These are phyloP conservation scores for Eucriotettix oculatus DNA, from an alignment of 2,888 invertebrate genomes.

Conservation along the genomic window DNA sequence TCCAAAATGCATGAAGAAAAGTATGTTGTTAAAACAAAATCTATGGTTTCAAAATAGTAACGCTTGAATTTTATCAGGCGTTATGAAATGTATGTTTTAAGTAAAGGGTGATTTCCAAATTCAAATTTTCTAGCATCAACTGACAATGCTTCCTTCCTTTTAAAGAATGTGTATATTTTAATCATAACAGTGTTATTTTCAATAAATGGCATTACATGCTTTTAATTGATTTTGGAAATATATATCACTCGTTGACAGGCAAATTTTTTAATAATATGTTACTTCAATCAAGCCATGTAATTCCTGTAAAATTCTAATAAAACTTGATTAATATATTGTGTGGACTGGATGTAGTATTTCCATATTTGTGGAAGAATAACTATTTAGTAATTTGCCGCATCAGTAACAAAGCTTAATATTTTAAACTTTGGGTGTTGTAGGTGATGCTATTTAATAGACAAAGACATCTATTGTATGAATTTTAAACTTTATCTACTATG, in stretches of 20 bases:
- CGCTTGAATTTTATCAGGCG: not conserved
- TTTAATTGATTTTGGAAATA: slow-evolving; percentile 3
- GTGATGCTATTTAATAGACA: not conserved
- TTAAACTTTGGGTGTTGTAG: not conserved
- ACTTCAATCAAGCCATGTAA: not conserved
- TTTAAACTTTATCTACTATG: not conserved
- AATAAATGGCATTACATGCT: slow-evolving; percentile 5
- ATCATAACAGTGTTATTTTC: slow-evolving; percentile 7
- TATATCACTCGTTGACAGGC: not conserved
- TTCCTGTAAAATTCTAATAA: not conserved
- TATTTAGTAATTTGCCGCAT: too few relatives aligned
- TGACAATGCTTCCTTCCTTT: slow-evolving; percentile 5
- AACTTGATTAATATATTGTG: not conserved
- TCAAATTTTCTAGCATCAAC: slow-evolving; percentile 3
- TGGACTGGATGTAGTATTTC: not conserved
- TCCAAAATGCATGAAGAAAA: not conserved
- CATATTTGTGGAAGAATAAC: too few relatives aligned
- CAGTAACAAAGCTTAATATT: not conserved
- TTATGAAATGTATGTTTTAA: slow-evolving; percentile 1
- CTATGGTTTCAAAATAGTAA: not conserved
- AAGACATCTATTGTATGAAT: not conserved
- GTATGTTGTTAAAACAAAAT: slow-evolving; percentile 2
- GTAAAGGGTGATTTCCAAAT: slow-evolving; percentile 5
- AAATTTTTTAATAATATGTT: slow-evolving; percentile 1
- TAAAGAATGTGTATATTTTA: slow-evolving; percentile 8